Conservation (phyloP, 2,113 vertebrate species). For the Columba janthina region DNA sequence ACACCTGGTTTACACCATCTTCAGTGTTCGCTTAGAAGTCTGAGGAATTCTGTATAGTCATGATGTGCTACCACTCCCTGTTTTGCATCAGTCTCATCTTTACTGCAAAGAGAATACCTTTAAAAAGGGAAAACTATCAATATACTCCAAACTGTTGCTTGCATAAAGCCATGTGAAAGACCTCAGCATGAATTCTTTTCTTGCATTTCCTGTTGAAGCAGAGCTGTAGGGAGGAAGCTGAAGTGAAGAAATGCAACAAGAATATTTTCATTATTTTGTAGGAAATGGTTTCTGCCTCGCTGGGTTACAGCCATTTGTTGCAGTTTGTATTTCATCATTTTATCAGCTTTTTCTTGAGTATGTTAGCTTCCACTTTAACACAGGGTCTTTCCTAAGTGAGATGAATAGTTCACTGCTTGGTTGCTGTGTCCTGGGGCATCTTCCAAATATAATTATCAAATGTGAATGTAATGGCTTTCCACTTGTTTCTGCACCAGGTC, state of each 20-base stretch:
- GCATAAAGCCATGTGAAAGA: not conserved
- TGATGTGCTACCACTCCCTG: not conserved
- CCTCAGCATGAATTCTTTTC: not conserved
- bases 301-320: slow-evolving; percentile 7
- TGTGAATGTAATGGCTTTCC: slow-evolving; percentile 11
- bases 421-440: slow-evolving; percentile 34
- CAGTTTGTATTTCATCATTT: not conserved
- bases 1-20: not conserved
- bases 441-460: slow-evolving; percentile 58
- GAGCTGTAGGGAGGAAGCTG: not conserved
- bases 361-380: slow-evolving; percentile 3
- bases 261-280: not conserved
- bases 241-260: not conserved
- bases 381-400: slow-evolving; percentile 18
- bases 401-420: slow-evolving; percentile 15
- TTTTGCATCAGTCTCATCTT: not conserved
- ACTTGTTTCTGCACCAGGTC: not conserved
- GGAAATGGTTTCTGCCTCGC: not conserved
- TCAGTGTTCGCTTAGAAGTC: not conserved
- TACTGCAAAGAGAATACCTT: not conserved
- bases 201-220: not conserved
- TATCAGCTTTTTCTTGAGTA: not conserved
- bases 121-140: not conserved
- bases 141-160: not conserved
- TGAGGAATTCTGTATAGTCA: not conserved